Evolutionary conservation across 1,140 invertebrate genomes (phyloP).

Genomic region (Eumaeus atala): DNA sequence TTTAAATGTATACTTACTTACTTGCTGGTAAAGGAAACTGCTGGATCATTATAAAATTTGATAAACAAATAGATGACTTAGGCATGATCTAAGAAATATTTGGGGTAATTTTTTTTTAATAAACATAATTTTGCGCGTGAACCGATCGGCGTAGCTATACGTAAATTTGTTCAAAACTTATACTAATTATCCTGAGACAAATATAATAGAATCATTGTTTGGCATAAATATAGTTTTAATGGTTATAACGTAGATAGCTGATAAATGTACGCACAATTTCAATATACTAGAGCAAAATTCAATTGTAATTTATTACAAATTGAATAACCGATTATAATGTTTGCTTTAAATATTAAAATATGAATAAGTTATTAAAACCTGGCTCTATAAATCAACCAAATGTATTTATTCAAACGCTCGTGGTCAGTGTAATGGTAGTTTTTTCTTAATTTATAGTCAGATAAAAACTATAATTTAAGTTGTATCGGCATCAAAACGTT

Average conservation of each 20-base stretch:
- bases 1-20: no score
- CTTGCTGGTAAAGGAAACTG: no score
- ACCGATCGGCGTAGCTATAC: no score
- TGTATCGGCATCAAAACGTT: not conserved
- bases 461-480: conserved; percentile 4
- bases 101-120: no score
- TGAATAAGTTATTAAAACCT: conserved; percentile 1
- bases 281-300: conserved; percentile 20
- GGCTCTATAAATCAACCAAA: not conserved
- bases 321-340: conserved; percentile 22
- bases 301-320: conserved; percentile 16
- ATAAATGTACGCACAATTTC: not conserved
- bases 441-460: conserved; percentile 7
- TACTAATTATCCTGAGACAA: no score
- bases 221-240: no score
- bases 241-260: no score
- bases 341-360: conserved; percentile 24
- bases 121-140: no score
- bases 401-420: conserved; percentile 1
- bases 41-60: no score
- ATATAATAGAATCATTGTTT: conserved; percentile 24
- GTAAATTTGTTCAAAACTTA: no score
- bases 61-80: no score
- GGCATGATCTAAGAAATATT: no score
- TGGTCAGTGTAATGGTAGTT: not conserved